These are phyloP conservation scores for Neosilurus hyrtlii DNA, from an alignment of 2,797 vertebrate genomes.

Conservation along the genomic window DNA sequence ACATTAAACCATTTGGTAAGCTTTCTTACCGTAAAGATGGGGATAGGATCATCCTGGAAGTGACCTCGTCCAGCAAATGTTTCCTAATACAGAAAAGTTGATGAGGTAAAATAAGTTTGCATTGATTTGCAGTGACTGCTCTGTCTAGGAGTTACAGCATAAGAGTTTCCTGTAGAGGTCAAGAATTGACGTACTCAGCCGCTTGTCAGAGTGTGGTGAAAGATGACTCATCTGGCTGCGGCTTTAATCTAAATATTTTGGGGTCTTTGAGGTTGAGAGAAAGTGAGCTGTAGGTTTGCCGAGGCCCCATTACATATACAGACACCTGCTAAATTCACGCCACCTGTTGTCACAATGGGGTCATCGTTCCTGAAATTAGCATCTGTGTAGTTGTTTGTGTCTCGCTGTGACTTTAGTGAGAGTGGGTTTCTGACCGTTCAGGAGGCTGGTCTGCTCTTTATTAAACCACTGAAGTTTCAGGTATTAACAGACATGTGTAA, in stretches of 20 bases:
- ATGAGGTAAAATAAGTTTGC: not conserved
- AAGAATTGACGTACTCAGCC: not conserved
- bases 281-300: not conserved
- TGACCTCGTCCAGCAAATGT: not conserved
- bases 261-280: not conserved
- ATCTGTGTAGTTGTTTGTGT: not conserved
- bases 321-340: not conserved
- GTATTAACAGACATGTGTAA: not conserved
- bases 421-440: not conserved
- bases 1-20: not conserved
- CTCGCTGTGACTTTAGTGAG: not conserved
- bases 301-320: not conserved
- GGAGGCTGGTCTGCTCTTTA: not conserved
- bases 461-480: not conserved
- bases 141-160: not conserved
- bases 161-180: not conserved
- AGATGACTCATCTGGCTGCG: not conserved
- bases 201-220: not conserved
- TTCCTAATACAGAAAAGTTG: not conserved
- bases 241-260: not conserved
- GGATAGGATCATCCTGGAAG: too few relatives aligned
- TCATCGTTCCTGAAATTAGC: not conserved
- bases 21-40: not conserved
- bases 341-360: slow-evolving; percentile 1
- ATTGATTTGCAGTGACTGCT: not conserved